Conservation (phyloP, 1,140 invertebrate genomes). For the Nasonia vitripennis region DNA sequence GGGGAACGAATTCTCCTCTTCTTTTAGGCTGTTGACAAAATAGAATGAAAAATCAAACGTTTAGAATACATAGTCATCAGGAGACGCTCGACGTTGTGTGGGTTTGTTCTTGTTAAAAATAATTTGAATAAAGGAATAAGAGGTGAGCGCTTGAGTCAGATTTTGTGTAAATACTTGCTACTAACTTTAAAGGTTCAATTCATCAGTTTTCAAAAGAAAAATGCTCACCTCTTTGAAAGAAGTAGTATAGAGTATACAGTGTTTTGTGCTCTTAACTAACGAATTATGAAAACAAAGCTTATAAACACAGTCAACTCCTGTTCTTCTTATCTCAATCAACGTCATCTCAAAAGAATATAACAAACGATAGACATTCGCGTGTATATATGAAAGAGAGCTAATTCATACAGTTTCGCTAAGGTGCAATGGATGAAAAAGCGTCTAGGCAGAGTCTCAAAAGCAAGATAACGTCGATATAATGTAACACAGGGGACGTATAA, state of each 20-base stretch:
- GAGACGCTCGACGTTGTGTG: not conserved
- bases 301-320: constrained; percentile 23
- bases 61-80: constrained; percentile 57
- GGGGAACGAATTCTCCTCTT: constrained; percentile 70
- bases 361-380: constrained; percentile 38
- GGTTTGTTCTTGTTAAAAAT: not conserved
- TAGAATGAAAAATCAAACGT: constrained; percentile 70
- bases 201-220: not conserved
- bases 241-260: not conserved
- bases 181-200: no score
- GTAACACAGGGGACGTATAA: not conserved
- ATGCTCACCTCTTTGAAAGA: not conserved
- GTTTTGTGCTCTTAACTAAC: not conserved
- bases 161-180: no score
- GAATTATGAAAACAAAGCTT: not conserved
- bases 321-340: constrained; percentile 2
- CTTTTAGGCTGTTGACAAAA: constrained; percentile 76
- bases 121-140: not conserved
- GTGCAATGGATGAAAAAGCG: constrained; percentile 54
- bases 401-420: constrained; percentile 49
- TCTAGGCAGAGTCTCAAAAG: constrained; percentile 48
- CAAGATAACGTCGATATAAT: constrained; percentile 37
- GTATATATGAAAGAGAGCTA: constrained; percentile 35
- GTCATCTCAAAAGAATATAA: constrained; percentile 8
- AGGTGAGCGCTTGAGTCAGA: not conserved